Percentiles rank a stretch among this genome's conserved stretches.
phyloP scores from a whole-genome alignment of 53 echinoderm and acorn worm genomes.

The Actinopyga echinites region DNA sequence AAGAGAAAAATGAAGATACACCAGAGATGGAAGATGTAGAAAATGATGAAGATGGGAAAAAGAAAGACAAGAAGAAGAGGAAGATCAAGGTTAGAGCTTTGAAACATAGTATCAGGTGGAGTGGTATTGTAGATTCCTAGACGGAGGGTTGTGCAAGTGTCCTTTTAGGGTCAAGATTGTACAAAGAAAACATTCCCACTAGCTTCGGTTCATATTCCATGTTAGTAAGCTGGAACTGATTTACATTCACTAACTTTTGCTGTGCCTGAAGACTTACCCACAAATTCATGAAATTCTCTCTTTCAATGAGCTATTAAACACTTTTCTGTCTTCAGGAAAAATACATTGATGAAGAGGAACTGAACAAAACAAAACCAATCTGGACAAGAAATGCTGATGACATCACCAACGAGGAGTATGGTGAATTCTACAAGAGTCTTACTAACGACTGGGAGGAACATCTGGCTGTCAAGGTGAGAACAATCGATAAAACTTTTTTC shows the following conservation, averaged over 20 bases:
- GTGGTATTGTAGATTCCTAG: too few species aligned
- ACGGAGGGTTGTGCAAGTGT: too few species aligned
- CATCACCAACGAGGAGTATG: conserved; percentile 95
- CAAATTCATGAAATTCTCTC: too few species aligned
- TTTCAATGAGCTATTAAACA: too few species aligned
- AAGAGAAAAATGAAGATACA: conserved; percentile 63
- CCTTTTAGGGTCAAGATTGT: too few species aligned
- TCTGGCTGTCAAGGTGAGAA: conserved; percentile 89
- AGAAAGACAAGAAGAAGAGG: conserved; percentile 71
- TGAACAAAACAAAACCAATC: conserved; percentile 98
- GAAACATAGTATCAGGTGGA: too few species aligned
- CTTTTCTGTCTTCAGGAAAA: conserved; percentile 68
- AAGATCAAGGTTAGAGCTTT: conserved; percentile 67
- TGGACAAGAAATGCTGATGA: conserved; percentile 99
- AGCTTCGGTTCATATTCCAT: too few species aligned
- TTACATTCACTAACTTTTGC: too few species aligned
- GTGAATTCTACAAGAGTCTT: conserved; percentile 96
- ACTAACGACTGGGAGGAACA: conserved; percentile 99
- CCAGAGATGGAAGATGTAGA: conserved; percentile 57
- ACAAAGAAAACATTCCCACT: too few species aligned
- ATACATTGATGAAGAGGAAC: conserved; percentile 83
- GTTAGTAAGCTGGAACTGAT: too few species aligned
- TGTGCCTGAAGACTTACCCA: too few species aligned
- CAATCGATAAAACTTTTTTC: too few species aligned
- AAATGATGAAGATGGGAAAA: conserved; percentile 63